A percentile compares a stretch with the other conserved stretches of the same genome.
These are phyloP conservation scores for Botrylloides violaceus DNA, from an alignment of 23 tunicate species.

Conservation along the genomic window DNA sequence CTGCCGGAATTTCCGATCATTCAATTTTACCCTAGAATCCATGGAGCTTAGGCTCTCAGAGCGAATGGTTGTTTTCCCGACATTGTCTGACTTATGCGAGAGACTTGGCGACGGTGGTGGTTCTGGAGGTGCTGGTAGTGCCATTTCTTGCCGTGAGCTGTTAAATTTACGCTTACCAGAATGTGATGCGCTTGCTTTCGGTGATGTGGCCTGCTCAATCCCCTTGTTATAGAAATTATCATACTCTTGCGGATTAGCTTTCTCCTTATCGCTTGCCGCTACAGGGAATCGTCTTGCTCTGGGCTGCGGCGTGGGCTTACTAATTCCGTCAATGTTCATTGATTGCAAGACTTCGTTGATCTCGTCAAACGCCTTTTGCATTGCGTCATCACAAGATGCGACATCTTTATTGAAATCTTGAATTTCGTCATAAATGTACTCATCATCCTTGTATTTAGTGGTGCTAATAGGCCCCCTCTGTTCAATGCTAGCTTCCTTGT, in stretches of 20 bases:
- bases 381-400: neutral
- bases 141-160: neutral
- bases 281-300: neutral
- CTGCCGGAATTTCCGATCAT: neutral
- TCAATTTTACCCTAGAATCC: neutral
- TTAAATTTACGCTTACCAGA: neutral
- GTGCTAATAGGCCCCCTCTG: neutral
- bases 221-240: neutral
- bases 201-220: neutral
- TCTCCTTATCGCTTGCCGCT: neutral
- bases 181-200: neutral
- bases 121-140: neutral
- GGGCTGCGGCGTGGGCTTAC: neutral
- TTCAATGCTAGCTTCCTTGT: neutral
- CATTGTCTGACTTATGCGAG: neutral
- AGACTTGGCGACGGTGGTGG: neutral
- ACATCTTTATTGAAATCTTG: neutral
- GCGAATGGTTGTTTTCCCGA: neutral
- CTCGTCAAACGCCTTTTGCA: slow-evolving; percentile 13
- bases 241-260: neutral
- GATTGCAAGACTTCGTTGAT: slow-evolving; percentile 10
- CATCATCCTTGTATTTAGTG: slow-evolving; percentile 7
- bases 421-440: slow-evolving; percentile 5
- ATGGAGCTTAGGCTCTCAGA: neutral
- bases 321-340: neutral